Evolutionary conservation across 2,797 vertebrate species (phyloP).

Genomic region (Myotis daubentonii): DNA sequence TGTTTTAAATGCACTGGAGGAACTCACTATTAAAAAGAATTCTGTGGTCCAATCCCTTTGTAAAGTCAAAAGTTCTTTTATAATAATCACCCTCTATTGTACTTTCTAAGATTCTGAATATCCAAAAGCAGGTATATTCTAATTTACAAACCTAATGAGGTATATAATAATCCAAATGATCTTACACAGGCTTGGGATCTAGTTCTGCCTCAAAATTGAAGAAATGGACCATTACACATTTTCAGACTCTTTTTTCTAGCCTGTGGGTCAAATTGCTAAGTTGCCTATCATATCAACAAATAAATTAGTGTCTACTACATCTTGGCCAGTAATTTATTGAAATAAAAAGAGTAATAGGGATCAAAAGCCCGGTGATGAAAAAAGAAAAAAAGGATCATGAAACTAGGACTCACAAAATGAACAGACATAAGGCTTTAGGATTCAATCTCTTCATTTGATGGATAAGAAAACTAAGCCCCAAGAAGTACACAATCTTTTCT

Average conservation of each 20-base stretch:
- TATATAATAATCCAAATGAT: slow-evolving; percentile 39
- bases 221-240: not conserved
- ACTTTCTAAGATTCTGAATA: slow-evolving; percentile 33
- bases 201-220: slow-evolving; percentile 28
- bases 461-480: slow-evolving; percentile 1
- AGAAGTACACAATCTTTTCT: not conserved
- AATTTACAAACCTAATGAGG: slow-evolving; percentile 8
- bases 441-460: not conserved
- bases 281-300: not conserved
- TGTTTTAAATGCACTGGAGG: not conserved
- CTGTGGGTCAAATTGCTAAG: not conserved
- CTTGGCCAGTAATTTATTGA: slow-evolving; percentile 5
- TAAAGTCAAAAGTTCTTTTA: slow-evolving; percentile 18
- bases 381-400: not conserved
- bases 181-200: not conserved
- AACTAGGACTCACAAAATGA: not conserved
- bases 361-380: slow-evolving; percentile 6
- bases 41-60: not conserved
- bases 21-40: not conserved
- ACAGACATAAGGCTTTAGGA: not conserved
- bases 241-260: not conserved
- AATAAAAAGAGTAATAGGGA: slow-evolving; percentile 12
- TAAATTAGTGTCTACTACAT: not conserved
- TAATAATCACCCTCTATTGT: slow-evolving; percentile 13
- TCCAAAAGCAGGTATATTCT: slow-evolving; percentile 13